Percentiles rank a stretch among this genome's conserved stretches.
phyloP scores from a whole-genome alignment of 2,113 vertebrate species.

The Salvelinus fontinalis region DNA sequence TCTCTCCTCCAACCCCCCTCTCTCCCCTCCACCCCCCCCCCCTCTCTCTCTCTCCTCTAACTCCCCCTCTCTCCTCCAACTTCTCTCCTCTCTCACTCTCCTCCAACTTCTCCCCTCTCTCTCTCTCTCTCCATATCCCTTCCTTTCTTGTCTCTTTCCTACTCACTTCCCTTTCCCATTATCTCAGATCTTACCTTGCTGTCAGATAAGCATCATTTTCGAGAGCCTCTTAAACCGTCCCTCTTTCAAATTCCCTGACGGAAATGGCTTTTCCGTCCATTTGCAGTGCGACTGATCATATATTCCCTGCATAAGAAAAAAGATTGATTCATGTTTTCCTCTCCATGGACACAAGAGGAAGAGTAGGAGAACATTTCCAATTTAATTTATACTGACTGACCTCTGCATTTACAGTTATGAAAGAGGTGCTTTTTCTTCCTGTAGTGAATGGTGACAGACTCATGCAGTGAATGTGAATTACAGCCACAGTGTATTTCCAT shows the following conservation, averaged over 20 bases:
- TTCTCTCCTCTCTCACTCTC: not conserved
- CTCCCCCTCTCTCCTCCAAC: not conserved
- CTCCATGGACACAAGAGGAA: slow-evolving; percentile 10
- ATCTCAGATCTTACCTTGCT: slow-evolving; percentile 59
- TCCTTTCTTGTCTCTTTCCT: slow-evolving; percentile 47
- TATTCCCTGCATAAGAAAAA: not conserved
- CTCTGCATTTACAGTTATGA: not conserved
- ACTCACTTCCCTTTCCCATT: slow-evolving; percentile 50
- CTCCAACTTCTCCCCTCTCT: not conserved
- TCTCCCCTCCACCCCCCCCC: not conserved
- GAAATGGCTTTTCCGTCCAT: slow-evolving; percentile 59
- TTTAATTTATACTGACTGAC: not conserved
- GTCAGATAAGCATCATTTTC: slow-evolving; percentile 55
- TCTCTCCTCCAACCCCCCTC: not conserved
- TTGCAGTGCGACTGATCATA: slow-evolving; percentile 58
- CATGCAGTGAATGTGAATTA: not conserved
- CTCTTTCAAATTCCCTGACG: slow-evolving; percentile 63
- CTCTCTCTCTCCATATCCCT: slow-evolving; percentile 15
- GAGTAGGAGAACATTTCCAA: not conserved
- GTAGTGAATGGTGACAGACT: not conserved
- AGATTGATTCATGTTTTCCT: slow-evolving; percentile 19
- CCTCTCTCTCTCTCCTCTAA: not conserved
- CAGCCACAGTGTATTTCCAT: not conserved
- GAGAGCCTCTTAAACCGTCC: slow-evolving; percentile 48
- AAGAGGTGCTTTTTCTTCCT: not conserved